Conservation (phyloP, 2,797 vertebrate genomes). For the Trematomus bernacchii region DNA sequence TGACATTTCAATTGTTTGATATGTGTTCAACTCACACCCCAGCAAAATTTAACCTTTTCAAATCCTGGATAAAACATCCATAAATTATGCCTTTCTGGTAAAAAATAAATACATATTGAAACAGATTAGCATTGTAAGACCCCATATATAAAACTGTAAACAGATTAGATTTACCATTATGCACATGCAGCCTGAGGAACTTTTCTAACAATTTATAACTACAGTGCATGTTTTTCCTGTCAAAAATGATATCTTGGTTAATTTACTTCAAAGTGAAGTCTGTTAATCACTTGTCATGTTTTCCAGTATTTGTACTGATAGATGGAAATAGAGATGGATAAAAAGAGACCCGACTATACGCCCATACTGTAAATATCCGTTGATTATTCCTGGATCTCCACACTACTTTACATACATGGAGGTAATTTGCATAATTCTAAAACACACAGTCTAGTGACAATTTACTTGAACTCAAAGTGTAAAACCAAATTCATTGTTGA, state of each 20-base stretch:
- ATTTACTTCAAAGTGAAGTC: not conserved
- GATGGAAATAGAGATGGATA: not conserved
- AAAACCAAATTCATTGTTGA: not conserved
- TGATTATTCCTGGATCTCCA: conserved; percentile 38
- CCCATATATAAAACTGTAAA: not conserved
- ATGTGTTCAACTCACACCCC: conserved; percentile 66
- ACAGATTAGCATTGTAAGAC: conserved; percentile 40
- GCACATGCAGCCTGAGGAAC: not conserved
- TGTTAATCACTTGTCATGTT: not conserved
- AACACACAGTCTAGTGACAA: conserved; percentile 29
- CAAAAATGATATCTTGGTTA: not conserved
- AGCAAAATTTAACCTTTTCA: conserved; percentile 73
- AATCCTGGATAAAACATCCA: conserved; percentile 58
- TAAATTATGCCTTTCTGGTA: conserved; percentile 40
- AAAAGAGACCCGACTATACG: conserved; percentile 2
- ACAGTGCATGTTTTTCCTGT: not conserved
- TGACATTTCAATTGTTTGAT: conserved; percentile 79
- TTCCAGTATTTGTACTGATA: not conserved
- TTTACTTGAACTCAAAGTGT: conserved; percentile 16
- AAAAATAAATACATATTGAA: not conserved
- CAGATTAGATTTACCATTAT: not conserved
- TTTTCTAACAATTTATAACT: not conserved
- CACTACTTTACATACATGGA: conserved; percentile 48
- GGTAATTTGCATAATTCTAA: conserved; percentile 38
- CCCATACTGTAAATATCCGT: conserved; percentile 31